Conservation (phyloP, 2,888 invertebrate genomes). For the Lepas anatifera region DNA sequence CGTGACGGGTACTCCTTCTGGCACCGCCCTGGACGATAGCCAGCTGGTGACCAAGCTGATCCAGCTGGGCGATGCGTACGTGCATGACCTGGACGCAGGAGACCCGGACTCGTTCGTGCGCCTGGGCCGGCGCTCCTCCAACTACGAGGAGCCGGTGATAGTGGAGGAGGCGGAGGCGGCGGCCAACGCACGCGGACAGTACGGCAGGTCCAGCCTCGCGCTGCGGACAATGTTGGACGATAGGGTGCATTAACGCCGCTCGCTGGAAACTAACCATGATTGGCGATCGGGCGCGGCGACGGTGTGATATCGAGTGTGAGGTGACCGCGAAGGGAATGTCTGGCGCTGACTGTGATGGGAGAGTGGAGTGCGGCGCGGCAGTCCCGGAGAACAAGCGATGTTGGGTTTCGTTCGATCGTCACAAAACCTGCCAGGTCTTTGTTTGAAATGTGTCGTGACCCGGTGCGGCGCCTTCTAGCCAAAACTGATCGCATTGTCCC, state of each 20-base stretch:
- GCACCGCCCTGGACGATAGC: neutral
- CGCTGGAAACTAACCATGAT: too few species aligned
- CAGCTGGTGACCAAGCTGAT: conserved; percentile 8
- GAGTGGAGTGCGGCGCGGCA: too few species aligned
- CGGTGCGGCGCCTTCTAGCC: too few species aligned
- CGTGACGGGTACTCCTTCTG: neutral
- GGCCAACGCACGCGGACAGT: neutral
- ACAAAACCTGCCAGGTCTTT: too few species aligned
- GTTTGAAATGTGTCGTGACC: too few species aligned
- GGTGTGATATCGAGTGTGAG: too few species aligned
- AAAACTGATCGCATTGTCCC: too few species aligned
- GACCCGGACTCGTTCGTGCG: conserved; percentile 7
- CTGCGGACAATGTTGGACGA: neutral
- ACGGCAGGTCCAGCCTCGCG: neutral
- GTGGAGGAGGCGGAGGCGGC: conserved; percentile 5
- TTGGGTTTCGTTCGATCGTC: too few species aligned
- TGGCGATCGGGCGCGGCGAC: too few species aligned
- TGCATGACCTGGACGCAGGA: conserved; percentile 8
- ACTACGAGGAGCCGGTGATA: conserved; percentile 7
- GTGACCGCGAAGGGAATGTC: too few species aligned
- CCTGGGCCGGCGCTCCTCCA: neutral
- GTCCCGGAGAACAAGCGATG: too few species aligned
- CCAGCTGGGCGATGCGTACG: conserved; percentile 10
- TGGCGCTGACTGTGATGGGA: too few species aligned
- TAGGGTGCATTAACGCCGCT: neutral